Evolutionary conservation across 53 echinoderm and acorn worm genomes (phyloP), one percentile per base, ranked within the genome.

Genomic region (Patiria pectinifera): DNA sequence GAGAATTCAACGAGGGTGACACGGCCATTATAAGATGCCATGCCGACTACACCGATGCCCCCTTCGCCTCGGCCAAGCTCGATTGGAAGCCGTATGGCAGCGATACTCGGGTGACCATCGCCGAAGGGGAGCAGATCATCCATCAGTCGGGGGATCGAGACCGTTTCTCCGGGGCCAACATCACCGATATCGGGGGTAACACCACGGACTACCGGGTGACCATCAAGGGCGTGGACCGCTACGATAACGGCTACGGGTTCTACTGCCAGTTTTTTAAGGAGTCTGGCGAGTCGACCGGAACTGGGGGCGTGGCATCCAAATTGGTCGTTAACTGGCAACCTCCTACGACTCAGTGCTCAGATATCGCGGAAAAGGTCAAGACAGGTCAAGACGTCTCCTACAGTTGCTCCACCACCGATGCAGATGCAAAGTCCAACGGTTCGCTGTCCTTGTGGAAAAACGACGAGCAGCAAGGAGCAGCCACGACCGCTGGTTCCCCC

Each of bases 381-480:
- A 25, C 7, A 15, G 85, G 69, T 46, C 44, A 47, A 5, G 66
- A 44, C 6, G 44, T 85, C 3, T 44, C 85, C 4, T 85, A 85
- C 46, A 21, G 14, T 13, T 85, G 85, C 45, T 85, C 85, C 26
- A 45, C 46, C 45, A 25, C 25, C 11, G 85, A 85, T 46, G 69
- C 12, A 10, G 85, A 85, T 19, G 85, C 43, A 6, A 69, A 15
- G 26, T 85, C 85, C 9, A 85, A 44, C 69, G 85, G 85, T 26
- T 35, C 85, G 18, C 63, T 85, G 35, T 66, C 85, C 69, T 21
- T 85, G 66, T 85, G 66, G 85, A 85, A 69, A 46, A 85, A 85
- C 45, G 45, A 14, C 18, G 69, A 63, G 4, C 6, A 45, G 7
- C 45, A 60, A 14, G 60, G 58, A 25, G 66, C 44, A 11, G 45